Percentiles rank a stretch among this genome's conserved stretches.
These are phyloP conservation scores for Anastrepha ludens DNA, from an alignment of 1,140 invertebrate species.

Conservation along the genomic window DNA sequence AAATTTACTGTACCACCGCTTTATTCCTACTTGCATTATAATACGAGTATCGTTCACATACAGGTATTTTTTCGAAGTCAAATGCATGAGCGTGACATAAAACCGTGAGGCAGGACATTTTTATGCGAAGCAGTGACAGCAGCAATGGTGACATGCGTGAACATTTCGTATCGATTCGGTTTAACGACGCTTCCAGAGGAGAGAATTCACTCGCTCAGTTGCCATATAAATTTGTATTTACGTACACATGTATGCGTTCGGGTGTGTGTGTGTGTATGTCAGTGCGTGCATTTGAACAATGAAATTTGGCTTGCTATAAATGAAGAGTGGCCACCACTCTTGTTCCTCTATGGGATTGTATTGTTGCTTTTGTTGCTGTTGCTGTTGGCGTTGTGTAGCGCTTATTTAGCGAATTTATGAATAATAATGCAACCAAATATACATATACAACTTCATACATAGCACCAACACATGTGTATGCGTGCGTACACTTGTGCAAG, in stretches of 20 bases:
- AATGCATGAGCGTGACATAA: constrained; percentile 38
- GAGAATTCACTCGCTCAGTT: constrained; percentile 14
- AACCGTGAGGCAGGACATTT: constrained; percentile 11
- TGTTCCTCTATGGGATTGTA: not conserved
- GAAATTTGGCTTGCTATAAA: not conserved
- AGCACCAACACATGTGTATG: not conserved
- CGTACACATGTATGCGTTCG: not conserved
- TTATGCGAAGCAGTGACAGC: not conserved
- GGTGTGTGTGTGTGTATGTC: not conserved
- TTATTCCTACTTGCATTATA: not conserved
- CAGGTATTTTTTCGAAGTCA: not conserved
- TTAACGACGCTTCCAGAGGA: constrained; percentile 19
- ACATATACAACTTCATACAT: not conserved
- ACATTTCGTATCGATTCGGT: constrained; percentile 48
- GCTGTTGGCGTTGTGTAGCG: not conserved
- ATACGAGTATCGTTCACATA: constrained; percentile 7
- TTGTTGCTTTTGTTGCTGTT: not conserved
- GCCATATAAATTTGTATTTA: constrained; percentile 18
- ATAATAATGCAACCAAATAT: not conserved
- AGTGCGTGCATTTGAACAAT: not conserved
- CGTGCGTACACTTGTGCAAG: not conserved
- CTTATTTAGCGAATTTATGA: constrained; percentile 23
- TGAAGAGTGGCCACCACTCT: not conserved
- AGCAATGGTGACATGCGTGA: constrained; percentile 37
- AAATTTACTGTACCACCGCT: not conserved